These are phyloP conservation scores for Acipenser ruthenus DNA, from an alignment of 2,797 vertebrate genomes.

Conservation along the genomic window DNA sequence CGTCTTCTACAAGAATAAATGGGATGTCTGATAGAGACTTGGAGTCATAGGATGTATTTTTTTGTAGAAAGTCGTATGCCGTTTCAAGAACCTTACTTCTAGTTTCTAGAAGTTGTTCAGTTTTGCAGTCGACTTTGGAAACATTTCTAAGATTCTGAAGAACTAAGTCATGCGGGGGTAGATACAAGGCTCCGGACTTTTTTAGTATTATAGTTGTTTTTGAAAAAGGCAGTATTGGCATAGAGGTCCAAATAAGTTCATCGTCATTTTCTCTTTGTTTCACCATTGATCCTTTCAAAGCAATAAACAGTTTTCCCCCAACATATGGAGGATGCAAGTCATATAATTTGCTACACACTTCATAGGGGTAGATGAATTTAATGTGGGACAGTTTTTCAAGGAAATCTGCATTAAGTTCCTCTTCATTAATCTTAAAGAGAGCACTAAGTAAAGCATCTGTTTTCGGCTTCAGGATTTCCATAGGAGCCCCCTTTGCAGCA, in stretches of 20 bases:
- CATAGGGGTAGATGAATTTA: constrained; percentile 28
- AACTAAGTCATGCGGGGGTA: constrained; percentile 27
- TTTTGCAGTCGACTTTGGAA: constrained; percentile 26
- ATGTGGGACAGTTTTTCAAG: constrained; percentile 22
- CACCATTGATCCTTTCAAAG: constrained; percentile 23
- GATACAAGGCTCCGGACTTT: constrained; percentile 20
- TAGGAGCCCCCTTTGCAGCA: background rate
- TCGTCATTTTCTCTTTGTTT: background rate
- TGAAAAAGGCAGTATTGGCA: constrained; percentile 15
- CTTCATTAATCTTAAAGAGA: background rate
- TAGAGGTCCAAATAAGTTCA: constrained; percentile 38
- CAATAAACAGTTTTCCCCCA: background rate
- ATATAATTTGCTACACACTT: background rate
- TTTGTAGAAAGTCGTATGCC: constrained; percentile 32
- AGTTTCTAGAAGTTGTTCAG: background rate
- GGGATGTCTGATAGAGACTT: constrained; percentile 17
- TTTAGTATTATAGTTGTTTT: fast-evolving
- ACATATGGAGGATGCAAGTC: constrained; percentile 25
- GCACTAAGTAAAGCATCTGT: constrained; percentile 20
- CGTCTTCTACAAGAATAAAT: constrained; percentile 32
- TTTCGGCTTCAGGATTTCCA: background rate
- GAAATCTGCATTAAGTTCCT: background rate
- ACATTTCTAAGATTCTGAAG: constrained; percentile 34
- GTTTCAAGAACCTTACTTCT: constrained; percentile 8
- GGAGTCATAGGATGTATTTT: background rate